Evolutionary conservation across 2,113 vertebrate genomes (phyloP).

Genomic region (Castor canadensis): DNA sequence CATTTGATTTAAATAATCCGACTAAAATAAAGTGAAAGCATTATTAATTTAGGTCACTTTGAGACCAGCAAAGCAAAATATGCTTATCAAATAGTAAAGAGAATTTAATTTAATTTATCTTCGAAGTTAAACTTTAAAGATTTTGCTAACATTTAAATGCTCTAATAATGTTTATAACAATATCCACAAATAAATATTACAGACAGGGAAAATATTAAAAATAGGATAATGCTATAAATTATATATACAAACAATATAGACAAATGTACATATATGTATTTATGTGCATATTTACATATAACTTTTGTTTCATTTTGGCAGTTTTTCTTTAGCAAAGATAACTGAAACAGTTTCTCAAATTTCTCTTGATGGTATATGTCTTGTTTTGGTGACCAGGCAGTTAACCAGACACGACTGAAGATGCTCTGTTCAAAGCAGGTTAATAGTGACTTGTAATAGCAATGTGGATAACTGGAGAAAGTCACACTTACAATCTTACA

Average conservation of each 20-base stretch:
- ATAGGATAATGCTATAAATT: neutral
- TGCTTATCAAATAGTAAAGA: neutral
- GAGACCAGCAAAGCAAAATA: neutral
- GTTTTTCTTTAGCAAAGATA: neutral
- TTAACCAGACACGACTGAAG: neutral
- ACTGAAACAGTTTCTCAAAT: neutral
- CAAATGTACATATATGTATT: neutral
- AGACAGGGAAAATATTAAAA: neutral
- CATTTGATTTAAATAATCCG: neutral
- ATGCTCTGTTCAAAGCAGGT: neutral
- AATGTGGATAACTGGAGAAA: neutral
- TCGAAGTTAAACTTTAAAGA: neutral
- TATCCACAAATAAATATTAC: neutral
- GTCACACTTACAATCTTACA: too few species aligned
- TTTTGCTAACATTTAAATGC: neutral
- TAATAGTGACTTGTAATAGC: neutral
- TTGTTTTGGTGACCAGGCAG: neutral
- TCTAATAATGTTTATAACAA: neutral
- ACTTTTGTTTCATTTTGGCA: neutral
- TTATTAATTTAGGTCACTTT: neutral
- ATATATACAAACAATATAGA: neutral
- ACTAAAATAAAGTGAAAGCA: neutral
- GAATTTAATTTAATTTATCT: neutral
- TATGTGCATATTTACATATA: fast-evolving
- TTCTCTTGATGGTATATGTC: neutral